A percentile compares a stretch with the other conserved stretches of the same genome.
These are phyloP conservation scores for Noctua pronuba DNA, from an alignment of 2,888 invertebrate species.

Conservation along the genomic window DNA sequence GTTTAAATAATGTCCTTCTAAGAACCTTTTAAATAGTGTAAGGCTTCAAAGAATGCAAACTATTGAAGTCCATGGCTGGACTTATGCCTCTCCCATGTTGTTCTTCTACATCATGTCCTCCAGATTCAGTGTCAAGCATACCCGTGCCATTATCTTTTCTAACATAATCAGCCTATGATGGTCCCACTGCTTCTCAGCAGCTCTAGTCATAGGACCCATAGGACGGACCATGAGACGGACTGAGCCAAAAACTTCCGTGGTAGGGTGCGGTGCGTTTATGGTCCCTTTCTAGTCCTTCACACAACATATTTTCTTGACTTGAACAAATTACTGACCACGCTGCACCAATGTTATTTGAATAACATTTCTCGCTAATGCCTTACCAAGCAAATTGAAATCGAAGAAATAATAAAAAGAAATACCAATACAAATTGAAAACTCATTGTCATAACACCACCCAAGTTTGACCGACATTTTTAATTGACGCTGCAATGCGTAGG, in stretches of 20 bases:
- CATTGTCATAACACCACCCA: conserved; percentile 33
- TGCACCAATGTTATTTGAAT: neutral
- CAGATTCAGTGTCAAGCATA: neutral
- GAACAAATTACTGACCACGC: neutral
- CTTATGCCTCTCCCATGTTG: no score
- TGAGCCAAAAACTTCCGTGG: neutral
- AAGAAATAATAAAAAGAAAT: conserved; percentile 9
- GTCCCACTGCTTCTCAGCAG: neutral
- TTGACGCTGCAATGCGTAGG: conserved; percentile 43
- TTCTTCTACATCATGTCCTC: neutral
- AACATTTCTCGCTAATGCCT: neutral
- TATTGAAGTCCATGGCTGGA: no score
- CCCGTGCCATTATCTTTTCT: no score
- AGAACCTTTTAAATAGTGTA: neutral
- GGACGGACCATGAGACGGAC: neutral
- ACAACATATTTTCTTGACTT: neutral
- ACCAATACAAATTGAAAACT: conserved; percentile 35
- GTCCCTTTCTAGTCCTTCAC: neutral
- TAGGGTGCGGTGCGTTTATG: neutral
- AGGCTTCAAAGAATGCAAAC: neutral
- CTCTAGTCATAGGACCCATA: neutral
- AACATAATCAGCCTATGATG: neutral
- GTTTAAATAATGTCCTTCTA: neutral
- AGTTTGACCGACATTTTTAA: conserved; percentile 61
- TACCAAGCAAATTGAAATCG: conserved; percentile 12